Base-by-base conservation (phyloP, 2,888 invertebrate genomes). In the Atrina japonica region DNA sequence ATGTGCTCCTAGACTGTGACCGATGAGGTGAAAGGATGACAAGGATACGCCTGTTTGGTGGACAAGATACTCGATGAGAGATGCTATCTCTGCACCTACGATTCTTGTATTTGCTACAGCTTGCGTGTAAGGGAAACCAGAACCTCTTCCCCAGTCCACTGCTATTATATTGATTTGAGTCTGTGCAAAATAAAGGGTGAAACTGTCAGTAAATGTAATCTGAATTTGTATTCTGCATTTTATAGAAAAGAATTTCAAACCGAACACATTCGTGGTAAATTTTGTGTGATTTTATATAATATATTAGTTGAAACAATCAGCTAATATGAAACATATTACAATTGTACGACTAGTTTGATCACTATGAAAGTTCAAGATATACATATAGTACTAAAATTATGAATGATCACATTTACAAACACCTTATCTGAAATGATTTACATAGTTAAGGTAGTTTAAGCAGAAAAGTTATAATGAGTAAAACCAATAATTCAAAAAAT, bases 1-100 rank as follows among this genome's bases (percentile, higher is more conserved):
- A 86, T 97, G 97, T 0, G 96, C 95, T 0, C 97, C 97, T 68
- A 97, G 92, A 73, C 96, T 96, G 91, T 97, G 97, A 0, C 97
- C 97, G 75, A 96, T 95, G 71, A 97, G 93, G 88, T 96, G 96
- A 14, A 96, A 94, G 80, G 95, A 63, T 0, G 70, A 53, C 14
- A 64, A 29, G 3, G 66, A 29, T 18, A 75, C 66, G 1, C 80
- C 82, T 2, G 49, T 64, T 5, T 53, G 66, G 9, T 70, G 65
- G 5, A 69, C 61, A 45, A 91, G 74, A 58, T 76, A 71, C 18
- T 78, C 23, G 6, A 90, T 74, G 25, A 90, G 69, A 11, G 80
- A 73, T 1, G 86, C 88, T 35, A 89, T 78, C 72, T 89, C 86
- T 2, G 88, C 88, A 9, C 90, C 91, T 0, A 89, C 89, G 0